Base-by-base conservation (phyloP, 2,113 vertebrate genomes). In the Cephalopterus ornatus region DNA sequence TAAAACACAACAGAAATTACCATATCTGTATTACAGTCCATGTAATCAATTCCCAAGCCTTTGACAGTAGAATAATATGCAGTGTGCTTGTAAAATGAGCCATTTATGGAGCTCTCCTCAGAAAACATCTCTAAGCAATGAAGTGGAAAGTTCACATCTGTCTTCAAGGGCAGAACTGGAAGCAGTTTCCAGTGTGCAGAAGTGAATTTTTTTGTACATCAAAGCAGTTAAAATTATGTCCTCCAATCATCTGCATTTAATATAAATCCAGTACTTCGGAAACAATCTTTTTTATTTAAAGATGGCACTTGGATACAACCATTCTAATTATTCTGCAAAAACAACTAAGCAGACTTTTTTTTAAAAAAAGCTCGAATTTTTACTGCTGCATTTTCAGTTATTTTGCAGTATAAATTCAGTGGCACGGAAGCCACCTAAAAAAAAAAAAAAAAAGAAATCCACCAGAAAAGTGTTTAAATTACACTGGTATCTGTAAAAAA, bases 111-210 rank as follows among this genome's bases (percentile, higher is more conserved):
- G 30, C 59, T 71, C 78, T 77, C 66, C 88, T 91, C 42, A 88
- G 53, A 95, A 88, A 92, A 71, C 23, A 74, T 92, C 49, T 80
- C 71, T 32, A 92, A 50, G 68, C 75, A 90, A 80, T 92, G 95
- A 93, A 94, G 88, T 92, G 92, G 93, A 97, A 96, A 94, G 90
- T 95, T 96, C 92, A 95, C 95, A 95, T 96, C 95, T 97, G 93
- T 96, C 75, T 94, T 92, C 90, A 93, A 96, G 90, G 93, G 72
- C 92, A 95, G 85, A 94, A 90, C 14, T 90, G 75, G 75, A 94
- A 95, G 63, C 71, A 83, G 58, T 18, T 94, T 83, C 81, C 71
- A 93, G 39, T 66, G 42, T 32, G 67, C 42, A 66, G 37, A 88
- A 94, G 27, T 52, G 24, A 22, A 63, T 58, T 76, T 79, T 62